Evolutionary conservation across 2,113 vertebrate genomes (phyloP).

Genomic region (Apus apus): DNA sequence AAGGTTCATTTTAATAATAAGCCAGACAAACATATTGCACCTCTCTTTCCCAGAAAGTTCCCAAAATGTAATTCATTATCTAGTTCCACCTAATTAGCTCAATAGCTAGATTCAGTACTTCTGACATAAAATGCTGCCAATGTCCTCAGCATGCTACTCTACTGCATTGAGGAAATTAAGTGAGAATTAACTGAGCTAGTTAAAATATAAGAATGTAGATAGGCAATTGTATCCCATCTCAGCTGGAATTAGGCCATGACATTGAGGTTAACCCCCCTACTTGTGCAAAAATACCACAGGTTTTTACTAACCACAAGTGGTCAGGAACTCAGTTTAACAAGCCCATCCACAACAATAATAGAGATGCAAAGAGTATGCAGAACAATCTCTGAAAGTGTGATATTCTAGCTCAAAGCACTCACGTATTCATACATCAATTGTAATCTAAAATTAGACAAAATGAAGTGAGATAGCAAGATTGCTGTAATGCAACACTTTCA

Average conservation of each 20-base stretch:
- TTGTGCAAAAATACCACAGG: slow-evolving; percentile 24
- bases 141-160: not conserved
- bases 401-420: not conserved
- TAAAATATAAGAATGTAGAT: slow-evolving; percentile 1
- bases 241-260: slow-evolving; percentile 40
- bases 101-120: not conserved
- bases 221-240: slow-evolving; percentile 18
- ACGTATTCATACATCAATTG: not conserved
- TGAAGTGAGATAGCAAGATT: not conserved
- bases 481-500: not conserved
- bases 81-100: not conserved
- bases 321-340: not conserved
- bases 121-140: not conserved
- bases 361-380: not conserved
- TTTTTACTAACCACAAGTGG: slow-evolving; percentile 42
- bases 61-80: not conserved
- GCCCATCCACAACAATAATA: slow-evolving; percentile 12
- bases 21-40: not conserved
- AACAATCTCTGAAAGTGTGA: not conserved
- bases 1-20: not conserved
- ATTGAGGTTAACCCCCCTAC: slow-evolving; percentile 37
- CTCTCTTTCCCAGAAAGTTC: not conserved
- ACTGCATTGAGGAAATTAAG: not conserved
- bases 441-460: not conserved
- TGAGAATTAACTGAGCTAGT: not conserved